phyloP scores from a whole-genome alignment of 2,113 vertebrate genomes.

The Cygnus atratus region DNA sequence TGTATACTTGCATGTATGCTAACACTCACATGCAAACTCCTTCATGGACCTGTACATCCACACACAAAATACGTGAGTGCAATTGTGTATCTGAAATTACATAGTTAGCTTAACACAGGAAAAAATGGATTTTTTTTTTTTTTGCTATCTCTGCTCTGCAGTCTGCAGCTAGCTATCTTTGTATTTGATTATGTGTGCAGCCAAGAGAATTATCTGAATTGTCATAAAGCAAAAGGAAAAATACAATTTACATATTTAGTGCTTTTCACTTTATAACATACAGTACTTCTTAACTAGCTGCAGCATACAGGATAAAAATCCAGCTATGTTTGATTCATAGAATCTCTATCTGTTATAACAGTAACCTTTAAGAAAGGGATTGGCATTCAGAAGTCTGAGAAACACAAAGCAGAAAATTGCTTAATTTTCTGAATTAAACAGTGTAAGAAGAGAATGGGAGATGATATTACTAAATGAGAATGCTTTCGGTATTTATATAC shows the following conservation, averaged over 20 bases:
- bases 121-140: slow-evolving; percentile 71
- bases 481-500: slow-evolving; percentile 44
- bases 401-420: slow-evolving; percentile 38
- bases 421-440: slow-evolving; percentile 61
- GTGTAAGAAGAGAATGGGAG: slow-evolving; percentile 3
- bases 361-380: slow-evolving; percentile 61
- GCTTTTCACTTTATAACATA: slow-evolving; percentile 62
- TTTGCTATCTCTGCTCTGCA: slow-evolving; percentile 79
- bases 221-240: slow-evolving; percentile 75
- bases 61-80: not conserved
- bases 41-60: not conserved
- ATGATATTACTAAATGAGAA: slow-evolving; percentile 54
- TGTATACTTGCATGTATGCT: not conserved
- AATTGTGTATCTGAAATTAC: slow-evolving; percentile 59
- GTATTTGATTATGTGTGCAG: slow-evolving; percentile 76
- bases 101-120: slow-evolving; percentile 69
- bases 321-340: slow-evolving; percentile 61
- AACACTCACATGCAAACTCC: not conserved
- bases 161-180: slow-evolving; percentile 75
- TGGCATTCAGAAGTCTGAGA: slow-evolving; percentile 1
- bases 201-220: slow-evolving; percentile 74
- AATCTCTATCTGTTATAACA: slow-evolving; percentile 49
- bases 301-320: slow-evolving; percentile 60
- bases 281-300: slow-evolving; percentile 71
- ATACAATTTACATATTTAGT: slow-evolving; percentile 83